These are phyloP conservation scores for Pungitius pungitius DNA, from an alignment of 2,113 vertebrate species.

Conservation along the genomic window DNA sequence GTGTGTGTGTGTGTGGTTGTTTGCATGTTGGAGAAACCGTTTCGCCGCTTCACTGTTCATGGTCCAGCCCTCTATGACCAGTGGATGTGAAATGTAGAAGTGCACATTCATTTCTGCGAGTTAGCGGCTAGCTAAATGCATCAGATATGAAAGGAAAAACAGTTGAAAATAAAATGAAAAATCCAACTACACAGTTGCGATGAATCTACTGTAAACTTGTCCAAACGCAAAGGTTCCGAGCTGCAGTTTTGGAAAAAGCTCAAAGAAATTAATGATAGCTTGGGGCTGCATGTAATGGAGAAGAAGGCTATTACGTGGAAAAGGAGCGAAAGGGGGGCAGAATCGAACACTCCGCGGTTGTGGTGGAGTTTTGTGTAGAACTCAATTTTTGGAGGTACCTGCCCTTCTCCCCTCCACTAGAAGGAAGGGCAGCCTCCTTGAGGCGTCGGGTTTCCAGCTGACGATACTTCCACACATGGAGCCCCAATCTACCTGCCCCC, in stretches of 20 bases:
- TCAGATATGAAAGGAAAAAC: conserved; percentile 33
- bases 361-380: conserved; percentile 10
- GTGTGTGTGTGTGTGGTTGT: conserved; percentile 23
- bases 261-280: conserved; percentile 36
- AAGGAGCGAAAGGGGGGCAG: conserved; percentile 29
- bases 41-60: conserved; percentile 9
- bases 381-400: not conserved
- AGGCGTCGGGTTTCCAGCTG: conserved; percentile 12
- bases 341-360: conserved; percentile 23
- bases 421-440: not conserved
- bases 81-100: conserved; percentile 29
- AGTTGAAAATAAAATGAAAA: too few relatives aligned
- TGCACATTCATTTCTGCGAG: conserved; percentile 6
- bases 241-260: conserved; percentile 33
- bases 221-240: conserved; percentile 35
- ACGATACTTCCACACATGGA: conserved; percentile 57
- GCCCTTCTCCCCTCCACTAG: conserved; percentile 1
- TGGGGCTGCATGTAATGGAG: conserved; percentile 16
- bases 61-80: conserved; percentile 19
- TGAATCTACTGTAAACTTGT: conserved; percentile 23
- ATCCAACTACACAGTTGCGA: not conserved
- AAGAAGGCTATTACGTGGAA: conserved; percentile 16
- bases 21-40: conserved; percentile 10
- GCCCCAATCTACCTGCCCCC: conserved; percentile 42
- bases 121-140: conserved; percentile 3